Evolutionary conservation across 35 echinoderm and acorn worm genomes (phyloP), one percentile per base, ranked within the genome.

Genomic region (Chiridota heheva): DNA sequence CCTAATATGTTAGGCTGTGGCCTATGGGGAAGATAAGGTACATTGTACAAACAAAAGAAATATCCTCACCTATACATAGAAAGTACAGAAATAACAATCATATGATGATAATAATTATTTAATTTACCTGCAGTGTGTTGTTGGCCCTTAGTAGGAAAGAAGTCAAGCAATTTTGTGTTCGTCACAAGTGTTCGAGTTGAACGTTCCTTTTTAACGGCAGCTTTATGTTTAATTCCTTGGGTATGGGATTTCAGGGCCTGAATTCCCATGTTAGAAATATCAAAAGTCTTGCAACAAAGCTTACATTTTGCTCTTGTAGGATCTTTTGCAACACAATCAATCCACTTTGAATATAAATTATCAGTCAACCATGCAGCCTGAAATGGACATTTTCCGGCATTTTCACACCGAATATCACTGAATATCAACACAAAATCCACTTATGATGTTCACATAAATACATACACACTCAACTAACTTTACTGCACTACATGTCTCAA

Each of bases 301-400:
- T 63, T 63, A 63, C 60, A 63, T 29, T 29, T 63, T 63, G 60
- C 60, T 63, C 60, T 63, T 22, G 17, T 16, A 27, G 60, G 60
- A 63, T 63, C 60, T 16, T 63, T 63, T 16, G 17, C 60, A 63
- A 63, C 60, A 29, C 60, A 29, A 63, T 63, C 60, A 63, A 63
- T 63, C 60, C 60, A 63, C 60, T 63, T 63, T 63, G 60, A 63
- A 63, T 63, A 63, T 63, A 63, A 63, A 63, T 63, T 29, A 63
- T 63, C 60, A 63, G 17, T 63, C 17, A 63, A 13, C 60, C 60
- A 63, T 63, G 60, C 60, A 63, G 17, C 60, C 60, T 63, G 60
- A 63, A 63, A 63, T n/a, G n/a, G n/a, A 63, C 17, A 22, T 63
- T 63, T 27, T 29, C 60, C 60, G 60, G 60, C 60, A 63, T 63